Conservation (phyloP, 2,113 vertebrate species). For the Alligator mississippiensis region DNA sequence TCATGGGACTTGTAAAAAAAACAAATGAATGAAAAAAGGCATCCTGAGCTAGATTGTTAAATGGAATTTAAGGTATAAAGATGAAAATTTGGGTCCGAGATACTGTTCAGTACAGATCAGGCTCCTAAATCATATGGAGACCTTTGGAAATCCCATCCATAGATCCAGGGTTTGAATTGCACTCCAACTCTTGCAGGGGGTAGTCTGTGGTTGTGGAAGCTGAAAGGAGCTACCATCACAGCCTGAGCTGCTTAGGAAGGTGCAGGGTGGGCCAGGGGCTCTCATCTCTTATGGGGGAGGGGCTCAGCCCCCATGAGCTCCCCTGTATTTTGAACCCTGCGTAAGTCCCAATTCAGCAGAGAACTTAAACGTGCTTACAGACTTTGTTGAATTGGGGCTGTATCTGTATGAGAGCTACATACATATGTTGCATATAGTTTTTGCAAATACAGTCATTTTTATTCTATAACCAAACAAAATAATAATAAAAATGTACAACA, state of each 20-base stretch:
- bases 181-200: too few species aligned
- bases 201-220: too few species aligned
- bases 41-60: background rate
- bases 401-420: background rate
- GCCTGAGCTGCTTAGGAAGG: too few species aligned
- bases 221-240: too few species aligned
- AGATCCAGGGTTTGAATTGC: background rate
- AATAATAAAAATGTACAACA: accelerated
- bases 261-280: too few species aligned
- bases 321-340: too few species aligned
- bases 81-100: background rate
- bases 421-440: background rate
- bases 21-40: background rate
- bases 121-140: background rate
- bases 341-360: background rate
- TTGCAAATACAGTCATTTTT: background rate
- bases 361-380: background rate
- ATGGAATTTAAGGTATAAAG: background rate
- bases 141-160: background rate
- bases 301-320: too few species aligned
- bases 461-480: background rate
- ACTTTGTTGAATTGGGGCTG: background rate
- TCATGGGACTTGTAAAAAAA: background rate
- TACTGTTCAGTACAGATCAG: background rate
- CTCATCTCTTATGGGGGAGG: too few species aligned